phyloP scores from a whole-genome alignment of 2,113 vertebrate genomes.

The Equus przewalskii region DNA sequence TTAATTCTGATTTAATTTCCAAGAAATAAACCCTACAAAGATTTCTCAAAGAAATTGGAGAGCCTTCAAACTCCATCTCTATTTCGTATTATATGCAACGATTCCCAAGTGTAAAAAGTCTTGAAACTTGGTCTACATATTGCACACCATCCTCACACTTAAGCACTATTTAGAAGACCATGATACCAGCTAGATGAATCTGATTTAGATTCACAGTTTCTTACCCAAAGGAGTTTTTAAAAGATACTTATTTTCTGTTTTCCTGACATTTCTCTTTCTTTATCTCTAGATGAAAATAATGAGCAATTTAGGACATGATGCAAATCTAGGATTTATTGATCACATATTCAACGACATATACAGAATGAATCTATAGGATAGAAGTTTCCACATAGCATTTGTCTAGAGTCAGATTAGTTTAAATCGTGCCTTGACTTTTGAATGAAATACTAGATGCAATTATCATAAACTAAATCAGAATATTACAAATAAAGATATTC shows the following conservation, averaged over 20 bases:
- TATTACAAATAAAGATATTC: slow-evolving; percentile 94
- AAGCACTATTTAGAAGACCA: slow-evolving; percentile 13
- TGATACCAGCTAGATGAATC: neutral
- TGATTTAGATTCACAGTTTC: neutral
- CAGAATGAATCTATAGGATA: slow-evolving; percentile 7
- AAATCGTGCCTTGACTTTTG: slow-evolving; percentile 21
- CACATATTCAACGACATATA: slow-evolving; percentile 46
- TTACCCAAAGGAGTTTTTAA: neutral
- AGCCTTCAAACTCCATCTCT: neutral
- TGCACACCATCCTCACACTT: neutral
- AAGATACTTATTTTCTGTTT: slow-evolving; percentile 51
- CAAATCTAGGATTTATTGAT: slow-evolving; percentile 55
- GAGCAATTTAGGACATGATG: neutral
- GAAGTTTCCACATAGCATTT: slow-evolving; percentile 10
- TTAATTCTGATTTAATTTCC: slow-evolving; percentile 69
- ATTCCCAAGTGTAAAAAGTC: slow-evolving; percentile 27
- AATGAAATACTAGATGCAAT: neutral
- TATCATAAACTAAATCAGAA: slow-evolving; percentile 1
- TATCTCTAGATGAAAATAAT: slow-evolving; percentile 57
- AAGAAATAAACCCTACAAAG: slow-evolving; percentile 56
- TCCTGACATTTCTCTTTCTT: slow-evolving; percentile 16
- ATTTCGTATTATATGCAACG: neutral
- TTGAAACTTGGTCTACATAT: slow-evolving; percentile 13
- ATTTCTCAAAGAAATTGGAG: slow-evolving; percentile 55
- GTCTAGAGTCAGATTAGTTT: slow-evolving; percentile 50